Base-by-base conservation (phyloP, 2,888 invertebrate genomes). In the Pyrocoelia pectoralis region DNA sequence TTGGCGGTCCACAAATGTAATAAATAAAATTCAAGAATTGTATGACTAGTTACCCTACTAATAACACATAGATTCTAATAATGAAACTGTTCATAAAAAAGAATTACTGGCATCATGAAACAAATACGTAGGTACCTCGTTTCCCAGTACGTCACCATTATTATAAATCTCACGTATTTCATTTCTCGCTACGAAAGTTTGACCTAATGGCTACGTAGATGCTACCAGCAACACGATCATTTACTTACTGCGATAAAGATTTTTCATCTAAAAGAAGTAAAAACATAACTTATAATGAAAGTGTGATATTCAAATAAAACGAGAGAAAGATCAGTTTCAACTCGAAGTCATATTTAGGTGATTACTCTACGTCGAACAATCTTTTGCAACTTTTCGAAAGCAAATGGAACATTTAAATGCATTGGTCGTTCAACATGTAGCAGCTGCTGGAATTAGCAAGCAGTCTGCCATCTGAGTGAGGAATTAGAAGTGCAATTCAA, bases 371-470 rank as follows among this genome's bases (percentile, higher is more conserved):
- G 55, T 51, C 50, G 62, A 65, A 65, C 71, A 69, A 73, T 73
- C 72, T 72, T 74, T 73, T 70, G 63, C 66, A 71, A 73, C 62
- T 65, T 74, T 73, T 73, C 66, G 71, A 69, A 33, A 73, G 66
- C 70, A 77, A 78, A 77, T 77, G 74, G 71, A 73, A 76, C 78
- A 78, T 78, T 78, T 78, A 77, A 78, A 78, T 78, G 77, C 78
- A 78, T 78, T 78, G 77, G 74, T 68, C 75, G 78, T 77, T 74
- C 72, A 53, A 65, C 57, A 54, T 53, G 57, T 54, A 58, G 57
- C 57, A 57, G 57, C 57, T 57, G 62, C 53, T 57, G 49, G 62
- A 63, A 63, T 63, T 61, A 58, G 57, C 50, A 40, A 57, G 28
- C 57, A 58, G 58, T 18, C 52, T 54, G 40, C 41, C 53, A 54